Evolutionary conservation across 1,140 invertebrate genomes (phyloP).

Genomic region (Brachionus manjavacas): DNA sequence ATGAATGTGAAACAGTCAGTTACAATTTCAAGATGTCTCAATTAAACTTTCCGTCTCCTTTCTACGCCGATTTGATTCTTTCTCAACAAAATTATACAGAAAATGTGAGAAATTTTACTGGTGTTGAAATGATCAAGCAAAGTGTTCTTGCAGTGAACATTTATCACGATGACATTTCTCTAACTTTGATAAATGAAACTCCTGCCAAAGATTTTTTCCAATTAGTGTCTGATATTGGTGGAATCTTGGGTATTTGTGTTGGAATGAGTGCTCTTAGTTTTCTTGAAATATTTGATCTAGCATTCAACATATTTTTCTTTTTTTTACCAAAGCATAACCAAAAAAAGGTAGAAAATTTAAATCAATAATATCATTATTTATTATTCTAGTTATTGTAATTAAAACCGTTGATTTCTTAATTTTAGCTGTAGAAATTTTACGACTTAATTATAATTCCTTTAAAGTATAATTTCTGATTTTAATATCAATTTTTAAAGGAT

Average conservation of each 20-base stretch:
- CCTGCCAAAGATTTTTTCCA: neutral
- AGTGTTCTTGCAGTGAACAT: neutral
- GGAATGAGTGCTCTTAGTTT: neutral
- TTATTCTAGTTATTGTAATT: too few species aligned
- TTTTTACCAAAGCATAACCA: too few species aligned
- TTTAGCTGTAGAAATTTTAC: too few species aligned
- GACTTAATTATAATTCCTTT: too few species aligned
- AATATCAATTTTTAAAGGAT: too few species aligned
- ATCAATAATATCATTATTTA: too few species aligned
- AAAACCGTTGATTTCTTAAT: too few species aligned
- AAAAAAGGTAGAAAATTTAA: too few species aligned
- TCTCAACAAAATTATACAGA: neutral
- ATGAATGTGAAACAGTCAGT: neutral
- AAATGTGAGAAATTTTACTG: neutral
- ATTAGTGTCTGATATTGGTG: neutral
- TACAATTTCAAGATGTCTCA: neutral
- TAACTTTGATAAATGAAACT: neutral
- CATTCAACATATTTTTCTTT: too few species aligned
- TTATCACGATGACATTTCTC: conserved; percentile 18
- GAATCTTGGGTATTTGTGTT: conserved; percentile 4
- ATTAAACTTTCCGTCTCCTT: neutral
- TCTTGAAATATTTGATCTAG: neutral
- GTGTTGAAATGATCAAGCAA: neutral
- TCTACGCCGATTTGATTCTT: neutral
- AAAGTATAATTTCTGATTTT: too few species aligned